Base-by-base conservation (phyloP, 2,888 invertebrate species). In the Mycalesis mineus region DNA sequence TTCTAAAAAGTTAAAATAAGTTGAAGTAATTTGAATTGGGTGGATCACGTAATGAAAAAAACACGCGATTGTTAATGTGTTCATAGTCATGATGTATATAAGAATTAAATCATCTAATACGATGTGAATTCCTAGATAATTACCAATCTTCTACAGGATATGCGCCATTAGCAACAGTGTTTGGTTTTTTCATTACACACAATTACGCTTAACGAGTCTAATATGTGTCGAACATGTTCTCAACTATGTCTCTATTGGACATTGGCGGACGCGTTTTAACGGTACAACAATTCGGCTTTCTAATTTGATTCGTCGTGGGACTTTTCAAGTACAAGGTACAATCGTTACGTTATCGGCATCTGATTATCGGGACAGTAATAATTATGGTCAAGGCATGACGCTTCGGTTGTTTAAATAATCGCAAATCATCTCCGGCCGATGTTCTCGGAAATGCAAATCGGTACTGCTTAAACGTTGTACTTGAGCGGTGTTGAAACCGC, bases 131-230 rank as follows among this genome's bases (percentile, higher is more conserved):
- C n/a, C n/a, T n/a, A n/a, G n/a, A n/a, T n/a, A n/a, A n/a, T n/a
- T n/a, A n/a, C n/a, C n/a, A n/a, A n/a, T n/a, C n/a, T n/a, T n/a
- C n/a, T n/a, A 76, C 74, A 65, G 69, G 69, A 65, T 68, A 29
- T 29, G 2, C 7, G 2, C 11, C 9, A 36, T 11, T 11, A 36
- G 36, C 9, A 36, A 11, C 36, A 4, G 4, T 1, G 4, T 11
- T 36, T 36, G 11, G 9, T 36, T 36, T 83, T 84, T 82, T 80
- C 81, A 77, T 80, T 78, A 80, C 78, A 75, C 70, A 77, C 82
- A 82, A 84, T 84, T 84, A 85, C 72, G 63, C 67, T 70, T 81
- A 78, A 81, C 81, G 80, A 81, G 70, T 76, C 68, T 77, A 78
- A 78, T 80, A 73, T 68, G 66, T 70, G 72, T 75, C 77, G 75